These are phyloP conservation scores for Dipodomys merriami DNA, from an alignment of 2,113 vertebrate species.

Conservation along the genomic window DNA sequence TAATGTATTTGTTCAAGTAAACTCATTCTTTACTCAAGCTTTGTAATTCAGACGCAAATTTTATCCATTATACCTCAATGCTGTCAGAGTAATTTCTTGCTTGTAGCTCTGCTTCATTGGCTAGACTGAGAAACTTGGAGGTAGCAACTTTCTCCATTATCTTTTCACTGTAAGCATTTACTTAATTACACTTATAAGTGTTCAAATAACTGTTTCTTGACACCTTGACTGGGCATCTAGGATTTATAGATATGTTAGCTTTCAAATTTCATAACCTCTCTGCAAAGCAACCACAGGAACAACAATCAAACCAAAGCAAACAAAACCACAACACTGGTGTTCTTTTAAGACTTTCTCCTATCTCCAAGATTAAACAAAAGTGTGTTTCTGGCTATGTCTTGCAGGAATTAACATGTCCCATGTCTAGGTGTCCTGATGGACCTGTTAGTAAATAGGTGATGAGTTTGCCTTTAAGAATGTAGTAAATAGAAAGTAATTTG, in stretches of 20 bases:
- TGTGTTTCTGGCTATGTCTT: not conserved
- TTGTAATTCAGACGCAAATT: not conserved
- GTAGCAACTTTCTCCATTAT: not conserved
- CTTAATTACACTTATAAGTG: not conserved
- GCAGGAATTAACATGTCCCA: not conserved
- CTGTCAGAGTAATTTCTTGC: not conserved
- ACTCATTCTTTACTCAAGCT: not conserved
- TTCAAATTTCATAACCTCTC: slow-evolving; percentile 2
- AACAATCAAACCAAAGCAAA: slow-evolving; percentile 32
- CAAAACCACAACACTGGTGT: slow-evolving; percentile 23
- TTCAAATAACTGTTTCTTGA: not conserved
- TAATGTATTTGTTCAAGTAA: not conserved
- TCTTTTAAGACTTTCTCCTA: not conserved
- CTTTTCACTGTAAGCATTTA: not conserved
- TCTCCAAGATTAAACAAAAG: not conserved
- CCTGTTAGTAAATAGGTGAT: not conserved
- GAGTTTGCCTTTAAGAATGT: not conserved
- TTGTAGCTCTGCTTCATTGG: not conserved
- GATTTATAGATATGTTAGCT: not conserved
- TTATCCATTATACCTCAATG: not conserved
- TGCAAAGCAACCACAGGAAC: slow-evolving; percentile 18
- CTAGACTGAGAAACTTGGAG: not conserved
- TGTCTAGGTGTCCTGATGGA: not conserved
- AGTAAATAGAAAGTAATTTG: slow-evolving; percentile 17
- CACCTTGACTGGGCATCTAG: not conserved